A percentile compares a stretch with the other conserved stretches of the same genome.
These are phyloP conservation scores for Sitobion miscanthi DNA, from an alignment of 1,140 invertebrate species.

Conservation along the genomic window DNA sequence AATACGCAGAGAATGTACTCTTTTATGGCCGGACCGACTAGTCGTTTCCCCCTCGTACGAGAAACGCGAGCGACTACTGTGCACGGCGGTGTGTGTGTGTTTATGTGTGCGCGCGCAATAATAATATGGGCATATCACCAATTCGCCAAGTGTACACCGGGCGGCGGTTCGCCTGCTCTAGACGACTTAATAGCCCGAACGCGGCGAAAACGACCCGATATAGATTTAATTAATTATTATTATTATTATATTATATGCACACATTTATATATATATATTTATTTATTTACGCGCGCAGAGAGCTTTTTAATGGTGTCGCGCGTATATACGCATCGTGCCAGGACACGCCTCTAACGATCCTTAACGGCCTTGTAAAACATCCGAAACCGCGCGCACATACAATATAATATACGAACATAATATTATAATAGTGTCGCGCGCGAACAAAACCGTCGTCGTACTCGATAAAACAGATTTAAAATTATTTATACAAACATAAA, in stretches of 20 bases:
- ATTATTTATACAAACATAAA: not conserved
- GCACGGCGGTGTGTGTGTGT: not conserved
- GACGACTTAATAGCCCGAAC: conserved; percentile 41
- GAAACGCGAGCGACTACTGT: not conserved
- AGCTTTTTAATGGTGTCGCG: conserved; percentile 43
- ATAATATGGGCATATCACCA: conserved; percentile 42
- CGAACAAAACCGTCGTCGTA: not conserved
- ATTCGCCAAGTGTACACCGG: not conserved
- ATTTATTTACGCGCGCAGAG: not conserved
- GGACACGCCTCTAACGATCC: conserved; percentile 42
- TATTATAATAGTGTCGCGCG: not conserved
- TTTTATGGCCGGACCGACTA: not conserved
- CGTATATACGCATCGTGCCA: conserved; percentile 22
- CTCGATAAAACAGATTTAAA: not conserved
- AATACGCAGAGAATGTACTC: not conserved
- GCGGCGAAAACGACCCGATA: not conserved
- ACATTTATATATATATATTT: not conserved
- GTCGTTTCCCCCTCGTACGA: conserved; percentile 20
- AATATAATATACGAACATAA: not conserved
- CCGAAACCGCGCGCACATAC: not conserved
- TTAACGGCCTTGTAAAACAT: conserved; percentile 55
- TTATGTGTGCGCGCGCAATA: not conserved
- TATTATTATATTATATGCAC: not conserved
- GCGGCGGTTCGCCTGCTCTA: not conserved
- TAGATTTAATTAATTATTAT: conserved; percentile 48